These are phyloP conservation scores for Xylophagus ater DNA, from an alignment of 2,888 invertebrate species.

Conservation along the genomic window DNA sequence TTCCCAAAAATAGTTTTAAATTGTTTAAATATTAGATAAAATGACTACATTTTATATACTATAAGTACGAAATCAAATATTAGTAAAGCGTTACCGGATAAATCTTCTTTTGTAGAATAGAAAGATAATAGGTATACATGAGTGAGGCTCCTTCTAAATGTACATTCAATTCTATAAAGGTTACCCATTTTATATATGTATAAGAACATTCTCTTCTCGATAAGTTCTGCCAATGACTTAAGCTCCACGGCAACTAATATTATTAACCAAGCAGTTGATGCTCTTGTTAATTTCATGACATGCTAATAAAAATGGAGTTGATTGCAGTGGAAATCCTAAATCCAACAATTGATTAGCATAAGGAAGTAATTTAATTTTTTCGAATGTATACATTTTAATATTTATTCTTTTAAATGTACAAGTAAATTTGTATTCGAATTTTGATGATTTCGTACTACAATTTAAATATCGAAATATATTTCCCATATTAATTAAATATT, in stretches of 20 bases:
- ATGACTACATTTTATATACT: too few species aligned
- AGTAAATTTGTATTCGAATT: constrained; percentile 30
- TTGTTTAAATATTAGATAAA: too few species aligned
- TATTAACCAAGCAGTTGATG: constrained; percentile 40
- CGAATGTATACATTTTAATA: constrained; percentile 28
- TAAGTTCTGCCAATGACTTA: constrained; percentile 45
- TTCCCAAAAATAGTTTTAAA: too few species aligned
- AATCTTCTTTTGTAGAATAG: too few species aligned
- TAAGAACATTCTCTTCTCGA: constrained; percentile 40
- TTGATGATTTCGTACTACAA: constrained; percentile 31
- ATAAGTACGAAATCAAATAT: too few species aligned
- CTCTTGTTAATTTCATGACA: constrained; percentile 45
- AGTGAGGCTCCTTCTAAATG: constrained; percentile 44
- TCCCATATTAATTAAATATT: background rate
- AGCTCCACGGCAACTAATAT: constrained; percentile 45
- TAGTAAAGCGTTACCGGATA: too few species aligned
- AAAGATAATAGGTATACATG: constrained; percentile 36
- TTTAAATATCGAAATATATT: constrained; percentile 4
- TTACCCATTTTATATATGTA: constrained; percentile 44
- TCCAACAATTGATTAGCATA: constrained; percentile 43
- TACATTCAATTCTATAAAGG: constrained; percentile 37
- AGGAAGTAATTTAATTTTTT: constrained; percentile 37
- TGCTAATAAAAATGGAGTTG: constrained; percentile 47
- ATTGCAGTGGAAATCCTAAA: constrained; percentile 39
- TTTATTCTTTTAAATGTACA: constrained; percentile 33